These are phyloP conservation scores for Oscheius sp. DNA, from an alignment of 2,888 invertebrate genomes.

Conservation along the genomic window DNA sequence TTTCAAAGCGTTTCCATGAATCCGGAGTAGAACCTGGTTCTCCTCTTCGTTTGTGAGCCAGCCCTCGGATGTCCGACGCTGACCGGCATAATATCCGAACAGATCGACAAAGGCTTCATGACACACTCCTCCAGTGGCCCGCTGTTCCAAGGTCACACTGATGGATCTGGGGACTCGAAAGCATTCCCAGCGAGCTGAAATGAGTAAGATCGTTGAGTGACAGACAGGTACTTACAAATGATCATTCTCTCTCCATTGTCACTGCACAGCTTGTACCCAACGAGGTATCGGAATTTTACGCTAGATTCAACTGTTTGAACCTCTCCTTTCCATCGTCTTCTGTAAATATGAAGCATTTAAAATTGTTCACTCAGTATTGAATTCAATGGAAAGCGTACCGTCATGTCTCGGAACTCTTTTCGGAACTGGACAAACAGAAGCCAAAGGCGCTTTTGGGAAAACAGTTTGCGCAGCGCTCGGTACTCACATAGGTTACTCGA, in stretches of 20 bases:
- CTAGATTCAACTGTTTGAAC: slow-evolving; percentile 53
- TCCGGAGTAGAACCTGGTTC: slow-evolving; percentile 64
- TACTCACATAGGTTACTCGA: too few species aligned
- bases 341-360: slow-evolving; percentile 19
- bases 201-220: neutral
- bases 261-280: slow-evolving; percentile 65
- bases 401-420: neutral
- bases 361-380: neutral
- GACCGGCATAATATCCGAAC: slow-evolving; percentile 65
- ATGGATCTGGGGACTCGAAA: slow-evolving; percentile 50
- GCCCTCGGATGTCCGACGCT: slow-evolving; percentile 65
- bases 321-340: slow-evolving; percentile 60
- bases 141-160: slow-evolving; percentile 41
- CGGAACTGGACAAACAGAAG: neutral
- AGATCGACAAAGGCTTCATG: slow-evolving; percentile 51
- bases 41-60: slow-evolving; percentile 68
- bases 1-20: slow-evolving; percentile 70
- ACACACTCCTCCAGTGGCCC: slow-evolving; percentile 47
- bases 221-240: slow-evolving; percentile 37
- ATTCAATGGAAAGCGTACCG: neutral
- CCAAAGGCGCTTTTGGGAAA: neutral
- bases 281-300: slow-evolving; percentile 70
- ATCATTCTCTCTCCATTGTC: slow-evolving; percentile 55
- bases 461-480: neutral
- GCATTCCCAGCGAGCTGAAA: slow-evolving; percentile 39